Percentiles rank a stretch among this genome's conserved stretches.
phyloP scores from a whole-genome alignment of 2,888 invertebrate species.

The Chouioia cunea region DNA sequence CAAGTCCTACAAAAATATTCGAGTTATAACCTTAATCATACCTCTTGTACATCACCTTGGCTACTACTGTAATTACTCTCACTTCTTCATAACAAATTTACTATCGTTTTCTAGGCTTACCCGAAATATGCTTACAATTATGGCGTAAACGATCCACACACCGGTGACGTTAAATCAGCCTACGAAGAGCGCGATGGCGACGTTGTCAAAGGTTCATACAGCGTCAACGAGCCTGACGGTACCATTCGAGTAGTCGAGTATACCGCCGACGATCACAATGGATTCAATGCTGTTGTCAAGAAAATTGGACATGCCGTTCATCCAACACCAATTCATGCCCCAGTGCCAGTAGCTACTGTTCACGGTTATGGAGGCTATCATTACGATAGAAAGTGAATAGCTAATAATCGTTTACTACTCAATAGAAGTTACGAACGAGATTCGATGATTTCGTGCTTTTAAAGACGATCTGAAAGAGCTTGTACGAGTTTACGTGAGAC shows the following conservation, averaged over 20 bases:
- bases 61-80: no score
- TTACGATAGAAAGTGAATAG: conserved; percentile 39
- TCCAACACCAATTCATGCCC: conserved; percentile 53
- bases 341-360: background rate
- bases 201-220: conserved; percentile 66
- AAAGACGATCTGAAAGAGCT: background rate
- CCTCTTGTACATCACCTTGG: no score
- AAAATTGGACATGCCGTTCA: conserved; percentile 64
- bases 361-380: conserved; percentile 23
- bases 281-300: conserved; percentile 66
- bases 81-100: background rate
- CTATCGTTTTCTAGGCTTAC: conserved; percentile 55
- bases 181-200: conserved; percentile 66
- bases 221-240: conserved; percentile 66
- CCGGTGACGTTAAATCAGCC: conserved; percentile 65
- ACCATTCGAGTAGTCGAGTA: conserved; percentile 66
- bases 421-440: no score
- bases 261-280: conserved; percentile 66
- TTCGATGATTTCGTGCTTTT: background rate
- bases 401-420: no score
- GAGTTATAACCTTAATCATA: no score
- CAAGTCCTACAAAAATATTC: no score
- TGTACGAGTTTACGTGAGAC: background rate
- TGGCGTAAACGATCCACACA: conserved; percentile 65
- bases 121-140: conserved; percentile 66